Evolutionary conservation across 2,888 invertebrate genomes (phyloP).

Genomic region (Lasioglossum morio): DNA sequence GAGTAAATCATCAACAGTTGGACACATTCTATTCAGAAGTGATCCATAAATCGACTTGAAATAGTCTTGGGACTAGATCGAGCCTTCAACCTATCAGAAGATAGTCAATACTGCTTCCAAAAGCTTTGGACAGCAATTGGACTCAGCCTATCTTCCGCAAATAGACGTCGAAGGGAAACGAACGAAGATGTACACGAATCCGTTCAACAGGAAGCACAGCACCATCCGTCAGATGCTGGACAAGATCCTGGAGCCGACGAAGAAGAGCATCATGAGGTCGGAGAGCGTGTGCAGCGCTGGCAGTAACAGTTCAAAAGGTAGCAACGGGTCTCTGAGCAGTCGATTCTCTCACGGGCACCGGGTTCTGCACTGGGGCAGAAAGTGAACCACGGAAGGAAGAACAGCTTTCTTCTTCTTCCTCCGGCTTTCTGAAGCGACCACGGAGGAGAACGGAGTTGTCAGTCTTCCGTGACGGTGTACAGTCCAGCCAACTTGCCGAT

Average conservation of each 20-base stretch:
- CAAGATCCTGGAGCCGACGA: constrained; percentile 86
- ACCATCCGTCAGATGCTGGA: constrained; percentile 89
- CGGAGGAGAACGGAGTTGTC: constrained; percentile 26
- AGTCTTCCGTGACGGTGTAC: not conserved
- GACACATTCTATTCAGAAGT: not conserved
- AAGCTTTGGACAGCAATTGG: not conserved
- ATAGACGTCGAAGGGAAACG: not conserved
- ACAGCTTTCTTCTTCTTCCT: constrained; percentile 26
- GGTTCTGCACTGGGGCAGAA: constrained; percentile 79
- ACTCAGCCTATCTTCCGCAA: too few species aligned
- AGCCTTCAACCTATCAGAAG: not conserved
- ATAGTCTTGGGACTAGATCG: not conserved
- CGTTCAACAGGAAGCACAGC: constrained; percentile 90
- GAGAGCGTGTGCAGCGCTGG: constrained; percentile 80
- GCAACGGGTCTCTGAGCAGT: constrained; percentile 71
- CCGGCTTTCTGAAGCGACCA: constrained; percentile 15
- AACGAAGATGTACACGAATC: constrained; percentile 89
- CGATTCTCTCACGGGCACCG: constrained; percentile 68
- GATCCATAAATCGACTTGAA: not conserved
- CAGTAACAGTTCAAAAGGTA: constrained; percentile 78
- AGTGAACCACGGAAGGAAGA: constrained; percentile 67
- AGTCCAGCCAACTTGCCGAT: not conserved
- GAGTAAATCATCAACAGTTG: not conserved
- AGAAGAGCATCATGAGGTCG: constrained; percentile 78
- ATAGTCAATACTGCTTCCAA: not conserved